A percentile compares a stretch with the other conserved stretches of the same genome.
phyloP scores from a whole-genome alignment of 2,888 invertebrate species.

The Craniophora ligustri region DNA sequence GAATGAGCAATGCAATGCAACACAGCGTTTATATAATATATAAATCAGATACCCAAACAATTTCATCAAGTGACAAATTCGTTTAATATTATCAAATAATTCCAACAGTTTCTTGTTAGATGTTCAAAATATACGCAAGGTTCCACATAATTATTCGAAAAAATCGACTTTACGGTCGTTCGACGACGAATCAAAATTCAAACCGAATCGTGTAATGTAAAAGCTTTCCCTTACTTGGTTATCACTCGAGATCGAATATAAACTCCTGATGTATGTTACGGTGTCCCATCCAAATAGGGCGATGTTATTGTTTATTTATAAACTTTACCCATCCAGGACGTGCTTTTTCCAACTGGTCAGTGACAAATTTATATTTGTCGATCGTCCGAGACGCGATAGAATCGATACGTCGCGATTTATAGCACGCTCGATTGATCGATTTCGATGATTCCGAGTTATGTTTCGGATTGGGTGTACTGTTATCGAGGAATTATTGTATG shows the following conservation, averaged over 20 bases:
- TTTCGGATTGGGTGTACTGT: constrained; percentile 67
- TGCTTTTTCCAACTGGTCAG: constrained; percentile 79
- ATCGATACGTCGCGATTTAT: constrained; percentile 85
- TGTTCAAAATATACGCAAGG: too few relatives aligned
- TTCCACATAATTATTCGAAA: too few relatives aligned
- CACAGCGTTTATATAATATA: too few relatives aligned
- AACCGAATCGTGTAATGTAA: constrained; percentile 58
- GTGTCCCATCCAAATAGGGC: constrained; percentile 76
- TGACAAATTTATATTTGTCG: constrained; percentile 88
- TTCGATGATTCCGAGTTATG: constrained; percentile 80
- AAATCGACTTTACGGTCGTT: neutral
- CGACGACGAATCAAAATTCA: constrained; percentile 4
- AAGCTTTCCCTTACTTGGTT: constrained; percentile 61
- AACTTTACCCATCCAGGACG: constrained; percentile 69
- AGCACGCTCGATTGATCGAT: constrained; percentile 82
- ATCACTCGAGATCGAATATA: constrained; percentile 75
- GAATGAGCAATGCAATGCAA: too few relatives aligned
- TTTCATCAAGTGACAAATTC: too few relatives aligned
- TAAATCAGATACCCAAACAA: too few relatives aligned
- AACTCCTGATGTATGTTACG: constrained; percentile 79
- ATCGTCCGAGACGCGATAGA: constrained; percentile 82
- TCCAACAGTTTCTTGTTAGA: too few relatives aligned
- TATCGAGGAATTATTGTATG: constrained; percentile 68
- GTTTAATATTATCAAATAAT: too few relatives aligned
- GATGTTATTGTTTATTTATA: constrained; percentile 87